Conservation (phyloP, 2,888 invertebrate species). For the Erebia epiphron region DNA sequence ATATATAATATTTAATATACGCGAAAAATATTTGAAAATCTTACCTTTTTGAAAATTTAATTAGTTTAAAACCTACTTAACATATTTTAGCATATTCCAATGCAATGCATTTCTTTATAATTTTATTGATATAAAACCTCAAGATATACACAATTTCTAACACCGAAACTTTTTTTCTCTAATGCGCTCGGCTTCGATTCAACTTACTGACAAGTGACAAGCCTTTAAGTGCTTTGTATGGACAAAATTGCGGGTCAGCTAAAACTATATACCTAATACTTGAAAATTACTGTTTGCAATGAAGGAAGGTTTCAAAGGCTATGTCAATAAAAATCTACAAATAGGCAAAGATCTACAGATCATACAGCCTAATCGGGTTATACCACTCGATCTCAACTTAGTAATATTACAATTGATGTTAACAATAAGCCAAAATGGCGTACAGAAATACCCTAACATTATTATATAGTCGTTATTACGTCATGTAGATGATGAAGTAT, state of each 20-base stretch:
- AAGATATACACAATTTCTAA: background rate
- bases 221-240: too few relatives aligned
- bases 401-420: background rate
- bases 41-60: conserved; percentile 1
- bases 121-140: background rate
- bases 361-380: background rate
- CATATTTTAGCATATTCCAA: background rate
- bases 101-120: too few relatives aligned
- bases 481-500: conserved; percentile 20
- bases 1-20: background rate
- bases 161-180: too few relatives aligned
- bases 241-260: too few relatives aligned
- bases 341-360: background rate
- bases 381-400: background rate
- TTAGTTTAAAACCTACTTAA: background rate
- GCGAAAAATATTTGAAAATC: background rate
- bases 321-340: too few relatives aligned
- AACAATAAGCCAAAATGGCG: background rate
- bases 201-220: too few relatives aligned
- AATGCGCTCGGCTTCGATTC: too few relatives aligned
- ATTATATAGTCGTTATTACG: background rate
- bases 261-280: too few relatives aligned
- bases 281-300: too few relatives aligned
- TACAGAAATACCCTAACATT: background rate
- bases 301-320: too few relatives aligned